Conservation (phyloP, 2,113 vertebrate genomes). For the Callithrix jacchus region DNA sequence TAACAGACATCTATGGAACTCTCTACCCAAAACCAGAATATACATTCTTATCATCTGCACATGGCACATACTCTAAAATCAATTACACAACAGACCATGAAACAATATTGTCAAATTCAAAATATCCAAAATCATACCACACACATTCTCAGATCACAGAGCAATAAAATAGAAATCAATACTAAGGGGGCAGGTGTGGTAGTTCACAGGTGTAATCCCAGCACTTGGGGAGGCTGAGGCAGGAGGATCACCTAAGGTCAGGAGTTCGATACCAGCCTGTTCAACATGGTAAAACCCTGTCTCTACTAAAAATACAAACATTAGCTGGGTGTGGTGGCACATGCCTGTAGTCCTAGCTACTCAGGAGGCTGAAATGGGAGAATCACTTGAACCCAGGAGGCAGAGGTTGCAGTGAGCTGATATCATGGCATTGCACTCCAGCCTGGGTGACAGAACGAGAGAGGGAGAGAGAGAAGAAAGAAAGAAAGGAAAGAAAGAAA, state of each 20-base stretch:
- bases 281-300: not conserved
- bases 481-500: too few species aligned
- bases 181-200: not conserved
- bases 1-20: too few species aligned
- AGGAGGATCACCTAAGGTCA: not conserved
- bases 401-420: not conserved
- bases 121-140: too few species aligned
- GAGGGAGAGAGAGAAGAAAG: not conserved
- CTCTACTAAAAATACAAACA: not conserved
- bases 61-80: too few species aligned
- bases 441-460: not conserved
- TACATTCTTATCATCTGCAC: too few species aligned
- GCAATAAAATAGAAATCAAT: too few species aligned
- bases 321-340: not conserved
- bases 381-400: not conserved
- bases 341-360: not conserved
- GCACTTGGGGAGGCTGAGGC: not conserved
- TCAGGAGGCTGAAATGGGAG: not conserved
- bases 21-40: too few species aligned
- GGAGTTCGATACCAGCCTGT: not conserved
- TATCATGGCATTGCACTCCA: not conserved
- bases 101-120: too few species aligned
- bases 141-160: too few species aligned
- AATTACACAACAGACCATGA: too few species aligned
- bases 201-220: not conserved